Percentiles rank a stretch among this genome's conserved stretches.
Conservation (phyloP, 1,140 invertebrate genomes). For the Drosophila busckii region DNA sequence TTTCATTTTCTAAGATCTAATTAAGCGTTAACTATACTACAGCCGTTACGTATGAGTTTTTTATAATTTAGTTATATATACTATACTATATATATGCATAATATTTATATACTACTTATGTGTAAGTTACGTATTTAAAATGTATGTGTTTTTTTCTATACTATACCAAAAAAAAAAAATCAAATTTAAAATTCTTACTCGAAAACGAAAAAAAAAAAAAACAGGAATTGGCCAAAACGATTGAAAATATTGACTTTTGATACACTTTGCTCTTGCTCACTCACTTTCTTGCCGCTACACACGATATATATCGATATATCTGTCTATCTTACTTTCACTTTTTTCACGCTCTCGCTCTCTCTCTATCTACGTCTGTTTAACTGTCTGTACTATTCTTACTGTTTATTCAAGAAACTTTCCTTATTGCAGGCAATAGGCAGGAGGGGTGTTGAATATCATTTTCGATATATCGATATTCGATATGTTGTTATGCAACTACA, state of each 20-base stretch:
- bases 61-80: conserved; percentile 10
- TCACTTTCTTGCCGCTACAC: conserved; percentile 20
- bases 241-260: conserved; percentile 56
- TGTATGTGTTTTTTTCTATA: conserved; percentile 47
- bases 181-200: conserved; percentile 57
- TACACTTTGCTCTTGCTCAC: conserved; percentile 54
- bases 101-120: conserved; percentile 32
- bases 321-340: background rate
- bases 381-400: conserved; percentile 37
- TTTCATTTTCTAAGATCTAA: conserved; percentile 65
- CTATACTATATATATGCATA: conserved; percentile 3
- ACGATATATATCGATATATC: background rate
- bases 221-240: conserved; percentile 76
- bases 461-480: conserved; percentile 49
- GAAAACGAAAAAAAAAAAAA: conserved; percentile 47
- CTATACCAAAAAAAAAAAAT: conserved; percentile 42
- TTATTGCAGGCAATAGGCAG: conserved; percentile 53
- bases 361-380: conserved; percentile 32
- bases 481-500: conserved; percentile 6
- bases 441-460: conserved; percentile 76
- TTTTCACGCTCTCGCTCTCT: conserved; percentile 9
- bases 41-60: conserved; percentile 12
- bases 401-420: conserved; percentile 19
- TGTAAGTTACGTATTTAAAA: conserved; percentile 52
- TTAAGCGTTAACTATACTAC: conserved; percentile 45